These are phyloP conservation scores for Lampris megalopsis DNA, from an alignment of 2,113 vertebrate species.

Conservation along the genomic window DNA sequence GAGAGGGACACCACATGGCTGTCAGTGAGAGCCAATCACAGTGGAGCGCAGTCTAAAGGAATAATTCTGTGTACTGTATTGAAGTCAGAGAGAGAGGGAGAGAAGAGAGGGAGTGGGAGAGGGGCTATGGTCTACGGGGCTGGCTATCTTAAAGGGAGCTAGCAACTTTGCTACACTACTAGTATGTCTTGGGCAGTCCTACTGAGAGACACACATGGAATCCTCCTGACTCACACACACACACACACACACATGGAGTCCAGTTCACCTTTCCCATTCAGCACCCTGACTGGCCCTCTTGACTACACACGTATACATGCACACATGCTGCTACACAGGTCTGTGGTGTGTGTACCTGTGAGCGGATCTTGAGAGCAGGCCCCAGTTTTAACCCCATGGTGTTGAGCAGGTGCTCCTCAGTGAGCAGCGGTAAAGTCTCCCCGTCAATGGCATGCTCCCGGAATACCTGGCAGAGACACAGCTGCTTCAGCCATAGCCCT, in stretches of 20 bases:
- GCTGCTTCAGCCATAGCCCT: conserved; percentile 79
- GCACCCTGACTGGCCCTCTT: conserved; percentile 27
- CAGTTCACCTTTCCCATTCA: neutral
- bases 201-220: conserved; percentile 28
- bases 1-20: conserved; percentile 43
- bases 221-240: conserved; percentile 14
- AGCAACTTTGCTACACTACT: conserved; percentile 63
- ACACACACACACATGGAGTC: conserved; percentile 20
- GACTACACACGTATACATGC: conserved; percentile 30
- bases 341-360: conserved; percentile 88
- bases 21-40: conserved; percentile 37
- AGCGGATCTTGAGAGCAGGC: conserved; percentile 95
- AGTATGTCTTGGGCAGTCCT: conserved; percentile 21
- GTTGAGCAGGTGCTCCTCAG: conserved; percentile 94
- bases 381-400: conserved; percentile 97
- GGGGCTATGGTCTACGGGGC: conserved; percentile 61
- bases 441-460: conserved; percentile 97
- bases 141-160: conserved; percentile 55
- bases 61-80: neutral
- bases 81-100: conserved; percentile 55
- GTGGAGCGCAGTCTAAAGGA: neutral
- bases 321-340: conserved; percentile 46
- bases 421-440: conserved; percentile 95
- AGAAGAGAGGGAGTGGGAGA: conserved; percentile 34
- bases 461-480: conserved; percentile 89